Evolutionary conservation across 2,113 vertebrate genomes (phyloP).

Genomic region (Rhea americana): DNA sequence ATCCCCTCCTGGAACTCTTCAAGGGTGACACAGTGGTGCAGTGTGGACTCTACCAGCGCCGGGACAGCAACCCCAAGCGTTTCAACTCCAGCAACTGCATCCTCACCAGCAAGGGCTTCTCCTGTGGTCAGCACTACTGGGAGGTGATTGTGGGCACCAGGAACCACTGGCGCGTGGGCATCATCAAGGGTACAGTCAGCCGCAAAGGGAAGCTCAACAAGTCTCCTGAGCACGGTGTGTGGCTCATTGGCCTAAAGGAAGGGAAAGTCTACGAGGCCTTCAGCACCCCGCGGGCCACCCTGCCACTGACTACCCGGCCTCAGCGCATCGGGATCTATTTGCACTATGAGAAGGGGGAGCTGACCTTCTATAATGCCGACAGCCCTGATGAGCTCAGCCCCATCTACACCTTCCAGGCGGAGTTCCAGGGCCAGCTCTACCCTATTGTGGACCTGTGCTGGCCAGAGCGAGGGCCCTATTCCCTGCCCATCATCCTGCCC

Average conservation of each 20-base stretch:
- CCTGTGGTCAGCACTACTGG: conserved; percentile 87
- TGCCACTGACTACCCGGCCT: conserved; percentile 72
- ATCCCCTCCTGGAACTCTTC: conserved; percentile 83
- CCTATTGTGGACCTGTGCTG: conserved; percentile 86
- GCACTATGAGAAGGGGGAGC: conserved; percentile 80
- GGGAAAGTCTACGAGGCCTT: conserved; percentile 84
- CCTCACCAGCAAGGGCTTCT: conserved; percentile 82
- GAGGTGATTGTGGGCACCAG: conserved; percentile 84
- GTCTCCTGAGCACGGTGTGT: conserved; percentile 80
- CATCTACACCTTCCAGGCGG: conserved; percentile 83
- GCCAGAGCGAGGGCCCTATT: conserved; percentile 79
- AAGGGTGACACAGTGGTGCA: conserved; percentile 78
- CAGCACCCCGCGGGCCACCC: conserved; percentile 57
- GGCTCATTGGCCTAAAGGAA: conserved; percentile 85
- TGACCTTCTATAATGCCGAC: conserved; percentile 83
- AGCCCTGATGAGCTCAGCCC: conserved; percentile 75
- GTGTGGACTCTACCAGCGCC: conserved; percentile 73
- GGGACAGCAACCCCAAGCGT: conserved; percentile 79
- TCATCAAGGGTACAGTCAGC: conserved; percentile 80
- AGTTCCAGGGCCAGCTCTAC: conserved; percentile 87
- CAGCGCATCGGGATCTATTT: conserved; percentile 80
- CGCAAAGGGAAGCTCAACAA: conserved; percentile 84
- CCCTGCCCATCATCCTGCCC: conserved; percentile 75
- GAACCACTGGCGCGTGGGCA: conserved; percentile 82
- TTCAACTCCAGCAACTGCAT: conserved; percentile 85